Conservation (phyloP, 1,140 invertebrate species). For the Drosophila dunni region DNA sequence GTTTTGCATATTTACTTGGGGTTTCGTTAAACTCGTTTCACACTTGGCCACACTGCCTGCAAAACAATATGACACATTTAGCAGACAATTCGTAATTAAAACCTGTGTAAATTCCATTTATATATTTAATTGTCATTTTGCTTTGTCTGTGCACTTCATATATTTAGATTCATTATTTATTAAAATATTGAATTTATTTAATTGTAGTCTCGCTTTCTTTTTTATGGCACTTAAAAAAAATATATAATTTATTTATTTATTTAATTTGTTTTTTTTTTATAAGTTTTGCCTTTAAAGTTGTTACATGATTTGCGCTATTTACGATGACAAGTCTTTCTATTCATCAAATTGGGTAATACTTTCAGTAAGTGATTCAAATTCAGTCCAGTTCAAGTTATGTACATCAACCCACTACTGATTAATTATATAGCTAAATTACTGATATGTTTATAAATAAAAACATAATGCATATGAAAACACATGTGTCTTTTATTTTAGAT, state of each 20-base stretch:
- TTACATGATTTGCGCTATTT: too few species aligned
- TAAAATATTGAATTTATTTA: conserved; percentile 1
- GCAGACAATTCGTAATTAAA: conserved; percentile 16
- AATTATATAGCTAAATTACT: background rate
- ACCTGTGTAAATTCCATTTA: conserved; percentile 23
- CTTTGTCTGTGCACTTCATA: background rate
- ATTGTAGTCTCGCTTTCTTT: background rate
- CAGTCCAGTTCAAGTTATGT: background rate
- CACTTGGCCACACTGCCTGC: conserved; percentile 15
- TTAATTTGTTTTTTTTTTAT: background rate
- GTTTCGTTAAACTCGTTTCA: conserved; percentile 20
- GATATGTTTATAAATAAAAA: background rate
- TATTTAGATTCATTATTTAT: conserved; percentile 8
- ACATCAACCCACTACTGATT: background rate
- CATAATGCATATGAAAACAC: background rate
- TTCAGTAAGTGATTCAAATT: background rate
- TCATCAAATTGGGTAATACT: background rate
- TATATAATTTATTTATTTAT: background rate
- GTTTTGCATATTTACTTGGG: conserved; percentile 11
- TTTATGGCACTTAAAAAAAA: background rate
- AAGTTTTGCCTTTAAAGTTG: too few species aligned
- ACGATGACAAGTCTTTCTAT: too few species aligned
- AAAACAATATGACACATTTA: conserved; percentile 30
- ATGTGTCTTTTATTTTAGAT: background rate
- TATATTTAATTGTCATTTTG: conserved; percentile 18